Evolutionary conservation across 2,113 vertebrate species (phyloP), one percentile per base, ranked within the genome.

Genomic region (Tragelaphus strepsiceros): DNA sequence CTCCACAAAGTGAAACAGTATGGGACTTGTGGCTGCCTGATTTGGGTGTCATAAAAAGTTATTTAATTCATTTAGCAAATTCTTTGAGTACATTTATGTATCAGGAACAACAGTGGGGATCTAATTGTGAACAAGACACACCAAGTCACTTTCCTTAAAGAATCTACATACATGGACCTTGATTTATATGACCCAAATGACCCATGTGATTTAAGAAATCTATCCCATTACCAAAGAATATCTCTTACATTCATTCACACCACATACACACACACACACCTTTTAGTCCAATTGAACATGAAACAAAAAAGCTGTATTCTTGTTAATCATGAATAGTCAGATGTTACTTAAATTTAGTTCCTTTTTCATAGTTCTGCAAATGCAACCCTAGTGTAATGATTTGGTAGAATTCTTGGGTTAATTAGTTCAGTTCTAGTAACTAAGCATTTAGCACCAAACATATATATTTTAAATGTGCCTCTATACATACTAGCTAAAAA

Each of bases 261-360:
- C 19, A 62, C 14, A 62, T 11, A 78, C 12, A 64, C 11, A 80
- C 35, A 62, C 64, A 43, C 22, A 17, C 0, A 5, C 6, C 71
- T 91, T 96, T 85, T 82, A 67, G 62, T 14, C 30, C 43, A 77
- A 91, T 26, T 74, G 71, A 19, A 78, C 16, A 87, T 90, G 28
- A 94, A 95, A 88, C 46, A 58, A 71, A 82, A 56, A 81, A 56
- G 26, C 28, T 17, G 90, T 71, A 22, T 95, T 90, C 83, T 30
- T 94, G 35, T 62, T 88, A 97, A 56, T 92, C 39, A 54, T 49
- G 2, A 62, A 91, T 82, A 84, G 62, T 83, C 46, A 46, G 11
- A 62, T 88, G 74, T 62, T 67, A 74, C 16, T 93, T 96, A 80
- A 90, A 77, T 94, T 95, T 90, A 91, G 51, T 92, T 51, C 84